phyloP scores from a whole-genome alignment of 2,113 vertebrate species.

The Campylorhamphus procurvoides region DNA sequence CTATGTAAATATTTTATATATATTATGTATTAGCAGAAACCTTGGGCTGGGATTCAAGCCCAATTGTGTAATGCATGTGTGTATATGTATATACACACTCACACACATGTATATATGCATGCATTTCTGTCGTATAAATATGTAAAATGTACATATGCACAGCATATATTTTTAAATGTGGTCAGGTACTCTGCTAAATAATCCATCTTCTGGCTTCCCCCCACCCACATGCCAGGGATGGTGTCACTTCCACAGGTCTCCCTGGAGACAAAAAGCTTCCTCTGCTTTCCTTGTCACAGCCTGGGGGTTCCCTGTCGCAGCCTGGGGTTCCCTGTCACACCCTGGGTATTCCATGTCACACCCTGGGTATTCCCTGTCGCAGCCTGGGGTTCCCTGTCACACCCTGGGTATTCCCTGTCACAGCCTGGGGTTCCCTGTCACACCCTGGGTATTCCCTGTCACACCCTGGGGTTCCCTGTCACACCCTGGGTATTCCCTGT shows the following conservation, averaged over 20 bases:
- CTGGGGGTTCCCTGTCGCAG: fast-evolving
- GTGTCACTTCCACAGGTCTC: not conserved
- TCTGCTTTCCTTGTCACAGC: fast-evolving
- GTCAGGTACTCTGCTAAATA: not conserved
- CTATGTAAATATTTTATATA: not conserved
- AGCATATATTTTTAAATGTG: not conserved
- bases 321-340: not conserved
- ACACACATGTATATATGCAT: not conserved
- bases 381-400: not conserved
- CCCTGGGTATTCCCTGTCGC: no score
- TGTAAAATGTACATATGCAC: not conserved
- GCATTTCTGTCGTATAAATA: not conserved
- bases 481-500: no score
- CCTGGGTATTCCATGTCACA: no score
- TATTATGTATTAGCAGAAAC: not conserved
- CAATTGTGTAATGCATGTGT: not conserved
- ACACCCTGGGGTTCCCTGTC: not conserved
- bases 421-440: not conserved
- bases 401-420: no score
- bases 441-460: no score
- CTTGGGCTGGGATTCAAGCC: not conserved
- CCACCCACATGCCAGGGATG: not conserved
- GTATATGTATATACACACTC: not conserved
- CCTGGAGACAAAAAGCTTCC: not conserved
- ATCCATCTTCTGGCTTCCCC: not conserved